These are phyloP conservation scores for Sander vitreus DNA, from an alignment of 2,113 vertebrate species.

Conservation along the genomic window DNA sequence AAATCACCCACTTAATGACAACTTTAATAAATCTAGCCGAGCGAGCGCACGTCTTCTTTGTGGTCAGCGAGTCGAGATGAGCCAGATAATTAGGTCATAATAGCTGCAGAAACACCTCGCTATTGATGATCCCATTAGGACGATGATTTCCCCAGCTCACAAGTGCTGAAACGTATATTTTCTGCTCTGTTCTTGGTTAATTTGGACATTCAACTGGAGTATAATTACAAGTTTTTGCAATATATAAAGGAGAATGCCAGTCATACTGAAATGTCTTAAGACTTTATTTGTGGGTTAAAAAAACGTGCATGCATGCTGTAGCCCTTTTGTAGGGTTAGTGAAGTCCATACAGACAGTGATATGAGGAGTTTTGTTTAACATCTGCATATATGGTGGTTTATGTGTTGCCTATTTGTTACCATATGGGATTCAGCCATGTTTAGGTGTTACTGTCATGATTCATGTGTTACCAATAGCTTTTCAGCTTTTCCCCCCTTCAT, in stretches of 20 bases:
- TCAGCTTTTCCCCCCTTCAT: constrained; percentile 51
- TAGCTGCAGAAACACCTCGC: constrained; percentile 78
- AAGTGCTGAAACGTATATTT: constrained; percentile 48
- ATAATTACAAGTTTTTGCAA: neutral
- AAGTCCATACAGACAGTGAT: neutral
- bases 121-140: constrained; percentile 85
- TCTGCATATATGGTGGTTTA: neutral
- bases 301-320: neutral
- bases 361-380: neutral
- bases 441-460: constrained; percentile 50
- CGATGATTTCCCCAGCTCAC: constrained; percentile 32
- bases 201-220: neutral
- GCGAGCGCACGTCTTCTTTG: constrained; percentile 80
- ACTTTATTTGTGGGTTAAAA: neutral
- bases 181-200: constrained; percentile 19
- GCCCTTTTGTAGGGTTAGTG: too few relatives aligned
- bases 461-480: constrained; percentile 56
- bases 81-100: constrained; percentile 84
- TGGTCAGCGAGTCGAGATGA: constrained; percentile 88
- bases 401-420: constrained; percentile 23
- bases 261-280: neutral
- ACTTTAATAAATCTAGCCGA: constrained; percentile 87
- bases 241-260: neutral
- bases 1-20: constrained; percentile 86
- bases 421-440: constrained; percentile 52